Evolutionary conservation across 1,140 invertebrate genomes (phyloP), one percentile per base, ranked within the genome.

Genomic region (Drosophila baimaii): DNA sequence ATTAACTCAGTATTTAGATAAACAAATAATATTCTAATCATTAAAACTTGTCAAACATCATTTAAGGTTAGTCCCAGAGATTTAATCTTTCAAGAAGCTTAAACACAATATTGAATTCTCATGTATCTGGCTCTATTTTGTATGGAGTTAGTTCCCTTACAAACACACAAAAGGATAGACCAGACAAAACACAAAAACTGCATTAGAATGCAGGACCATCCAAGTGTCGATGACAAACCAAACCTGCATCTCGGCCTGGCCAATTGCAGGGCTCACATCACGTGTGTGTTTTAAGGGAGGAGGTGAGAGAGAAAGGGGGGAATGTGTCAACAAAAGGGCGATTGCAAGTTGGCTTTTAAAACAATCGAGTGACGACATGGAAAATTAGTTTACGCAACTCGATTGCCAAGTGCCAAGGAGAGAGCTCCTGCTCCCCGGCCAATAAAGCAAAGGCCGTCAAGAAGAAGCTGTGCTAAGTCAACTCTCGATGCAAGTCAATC

Each of bases 351-450:
- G 80, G 84, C 84, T 88, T 89, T 89, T 84, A 83, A 89, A 89
- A 89, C 84, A 89, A 90, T 89, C 85, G 78, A 89, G 80, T 89
- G 84, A 84, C 84, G 84, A 89, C 84, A 89, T 70, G 84, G 84
- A 89, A 89, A 89, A 89, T 88, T 89, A 89, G 84, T 89, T 89
- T 89, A 89, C 84, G 84, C 77, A 89, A 70, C 77, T 52, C 51
- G 74, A 83, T 56, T 88, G 79, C 77, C 84, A 88, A 85, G 81
- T 73, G 65, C 46, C 23, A 17, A 55, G 61, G 49, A 61, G 35
- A 27, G 25, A 29, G 12, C 17, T 10, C 2, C 52, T 23, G 10
- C 31, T 29, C 27, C 25, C 47, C 12, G 73, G 54, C 63, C 65
- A 78, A 71, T 58, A 71, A 77, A 66, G 52, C 64, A 41, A 64